Evolutionary conservation across 2,113 vertebrate species (phyloP).

Genomic region (Chloroceryle aenea): DNA sequence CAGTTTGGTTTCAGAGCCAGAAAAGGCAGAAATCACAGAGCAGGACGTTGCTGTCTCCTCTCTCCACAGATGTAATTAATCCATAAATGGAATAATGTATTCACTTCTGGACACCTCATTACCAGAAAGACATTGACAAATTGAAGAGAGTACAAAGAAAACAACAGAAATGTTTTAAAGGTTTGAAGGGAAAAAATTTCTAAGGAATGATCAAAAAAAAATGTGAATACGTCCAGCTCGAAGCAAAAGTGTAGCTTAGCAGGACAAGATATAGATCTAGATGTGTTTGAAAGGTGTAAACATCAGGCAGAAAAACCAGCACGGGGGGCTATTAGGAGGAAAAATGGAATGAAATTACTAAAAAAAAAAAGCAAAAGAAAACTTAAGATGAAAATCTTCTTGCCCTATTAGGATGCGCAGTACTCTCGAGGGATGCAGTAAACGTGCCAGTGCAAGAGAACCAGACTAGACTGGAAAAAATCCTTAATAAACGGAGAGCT

Average conservation of each 20-base stretch:
- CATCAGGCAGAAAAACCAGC: conserved; percentile 5
- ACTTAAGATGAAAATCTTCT: not conserved
- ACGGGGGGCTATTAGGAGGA: not conserved
- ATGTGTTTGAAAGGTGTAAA: conserved; percentile 17
- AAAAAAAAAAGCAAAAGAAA: not conserved
- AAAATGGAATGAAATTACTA: not conserved
- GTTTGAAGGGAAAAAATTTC: conserved; percentile 27
- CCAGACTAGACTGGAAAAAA: not conserved
- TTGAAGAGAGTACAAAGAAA: conserved; percentile 50
- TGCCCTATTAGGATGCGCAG: not conserved
- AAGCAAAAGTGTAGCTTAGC: not conserved
- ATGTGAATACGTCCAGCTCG: not conserved
- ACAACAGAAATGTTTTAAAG: conserved; percentile 57
- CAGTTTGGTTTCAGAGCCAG: not conserved
- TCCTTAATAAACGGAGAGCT: not conserved
- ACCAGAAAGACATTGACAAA: conserved; percentile 60
- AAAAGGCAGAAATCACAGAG: not conserved
- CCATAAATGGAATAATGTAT: conserved; percentile 66
- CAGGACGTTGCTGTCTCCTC: conserved; percentile 3
- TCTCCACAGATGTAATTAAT: conserved; percentile 61
- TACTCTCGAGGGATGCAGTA: not conserved
- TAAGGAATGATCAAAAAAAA: conserved; percentile 46
- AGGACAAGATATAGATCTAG: not conserved
- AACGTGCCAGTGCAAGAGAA: not conserved
- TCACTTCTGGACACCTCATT: conserved; percentile 68